These are phyloP conservation scores for Drymonia ruficornis DNA, from an alignment of 2,888 invertebrate genomes.

Conservation along the genomic window DNA sequence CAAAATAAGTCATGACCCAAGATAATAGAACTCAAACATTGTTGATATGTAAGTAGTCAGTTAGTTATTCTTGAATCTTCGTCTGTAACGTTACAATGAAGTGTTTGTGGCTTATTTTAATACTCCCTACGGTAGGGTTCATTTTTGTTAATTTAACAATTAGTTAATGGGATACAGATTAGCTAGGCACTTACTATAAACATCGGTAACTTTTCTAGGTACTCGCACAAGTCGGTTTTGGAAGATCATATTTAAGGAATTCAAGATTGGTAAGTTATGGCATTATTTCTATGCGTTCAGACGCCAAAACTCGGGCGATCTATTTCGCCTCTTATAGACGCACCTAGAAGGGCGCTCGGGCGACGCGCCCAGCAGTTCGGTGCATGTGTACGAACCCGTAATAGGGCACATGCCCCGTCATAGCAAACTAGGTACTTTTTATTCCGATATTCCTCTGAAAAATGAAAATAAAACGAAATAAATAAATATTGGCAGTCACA, in stretches of 20 bases:
- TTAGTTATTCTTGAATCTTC: conserved; percentile 59
- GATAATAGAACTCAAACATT: conserved; percentile 24
- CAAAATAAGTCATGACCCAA: conserved; percentile 52
- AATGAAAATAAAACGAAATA: too few species aligned
- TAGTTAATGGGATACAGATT: background rate
- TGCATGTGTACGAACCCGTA: too few species aligned
- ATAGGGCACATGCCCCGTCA: too few species aligned
- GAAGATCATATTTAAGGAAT: conserved; percentile 57
- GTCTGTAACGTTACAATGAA: conserved; percentile 48
- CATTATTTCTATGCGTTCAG: too few species aligned
- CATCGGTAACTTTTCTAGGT: conserved; percentile 45
- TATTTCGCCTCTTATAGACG: too few species aligned
- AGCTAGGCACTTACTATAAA: background rate
- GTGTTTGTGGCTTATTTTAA: conserved; percentile 49
- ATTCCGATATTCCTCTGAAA: too few species aligned
- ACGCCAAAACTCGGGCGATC: too few species aligned
- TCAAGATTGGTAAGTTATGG: conserved; percentile 61
- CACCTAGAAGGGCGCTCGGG: too few species aligned
- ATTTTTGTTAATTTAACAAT: background rate
- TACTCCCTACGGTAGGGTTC: conserved; percentile 56
- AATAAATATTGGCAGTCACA: too few species aligned
- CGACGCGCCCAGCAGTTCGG: too few species aligned
- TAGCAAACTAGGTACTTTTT: too few species aligned
- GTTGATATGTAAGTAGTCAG: conserved; percentile 46
- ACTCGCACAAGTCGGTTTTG: conserved; percentile 52